These are phyloP conservation scores for Idaea straminata DNA, from an alignment of 2,888 invertebrate genomes.

Conservation along the genomic window DNA sequence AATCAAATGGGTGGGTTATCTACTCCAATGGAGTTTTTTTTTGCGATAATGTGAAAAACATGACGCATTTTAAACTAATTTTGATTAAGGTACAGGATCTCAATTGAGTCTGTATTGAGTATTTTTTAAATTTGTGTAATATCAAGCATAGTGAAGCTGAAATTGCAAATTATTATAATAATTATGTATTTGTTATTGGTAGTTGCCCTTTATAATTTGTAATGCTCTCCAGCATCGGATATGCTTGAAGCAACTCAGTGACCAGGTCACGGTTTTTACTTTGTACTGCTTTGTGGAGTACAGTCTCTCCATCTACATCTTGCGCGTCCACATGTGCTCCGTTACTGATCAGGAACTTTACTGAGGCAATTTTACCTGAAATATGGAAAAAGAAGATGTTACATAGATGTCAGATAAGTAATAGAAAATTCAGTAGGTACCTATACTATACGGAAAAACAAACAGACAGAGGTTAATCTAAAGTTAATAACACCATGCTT, in stretches of 20 bases:
- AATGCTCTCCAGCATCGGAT: conserved; percentile 52
- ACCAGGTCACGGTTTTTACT: conserved; percentile 73
- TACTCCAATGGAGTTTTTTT: no score
- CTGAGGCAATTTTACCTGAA: conserved; percentile 83
- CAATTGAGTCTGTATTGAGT: no score
- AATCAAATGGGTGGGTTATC: not conserved
- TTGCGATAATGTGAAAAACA: no score
- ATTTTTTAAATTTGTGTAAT: not conserved
- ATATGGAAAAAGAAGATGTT: conserved; percentile 21
- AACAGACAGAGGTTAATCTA: no score
- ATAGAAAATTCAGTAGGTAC: not conserved
- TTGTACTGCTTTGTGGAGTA: conserved; percentile 87
- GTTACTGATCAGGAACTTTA: conserved; percentile 82
- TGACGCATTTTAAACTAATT: no score
- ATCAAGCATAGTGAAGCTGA: not conserved
- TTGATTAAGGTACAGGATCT: no score
- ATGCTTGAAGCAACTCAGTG: conserved; percentile 57
- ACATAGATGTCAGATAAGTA: conserved; percentile 4
- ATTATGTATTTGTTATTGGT: conserved; percentile 13
- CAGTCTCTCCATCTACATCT: conserved; percentile 90
- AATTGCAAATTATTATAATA: conserved; percentile 2
- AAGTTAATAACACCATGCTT: no score
- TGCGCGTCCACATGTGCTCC: conserved; percentile 82
- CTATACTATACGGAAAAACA: no score
- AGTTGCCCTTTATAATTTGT: conserved; percentile 60